These are phyloP conservation scores for Plebejus argus DNA, from an alignment of 2,888 invertebrate species.

Conservation along the genomic window DNA sequence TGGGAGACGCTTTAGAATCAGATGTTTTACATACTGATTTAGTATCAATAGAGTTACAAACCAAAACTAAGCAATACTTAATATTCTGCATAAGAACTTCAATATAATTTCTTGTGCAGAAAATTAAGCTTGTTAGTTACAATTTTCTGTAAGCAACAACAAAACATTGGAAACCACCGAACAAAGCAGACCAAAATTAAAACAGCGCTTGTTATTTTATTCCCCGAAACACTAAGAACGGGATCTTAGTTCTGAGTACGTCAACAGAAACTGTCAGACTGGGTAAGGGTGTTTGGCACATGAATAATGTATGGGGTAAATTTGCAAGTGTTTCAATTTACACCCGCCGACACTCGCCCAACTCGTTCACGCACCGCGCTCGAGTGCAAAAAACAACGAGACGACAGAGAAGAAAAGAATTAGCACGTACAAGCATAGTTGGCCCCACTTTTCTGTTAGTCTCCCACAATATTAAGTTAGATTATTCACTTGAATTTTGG, in stretches of 20 bases:
- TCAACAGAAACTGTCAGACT: constrained; percentile 66
- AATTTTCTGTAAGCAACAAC: neutral
- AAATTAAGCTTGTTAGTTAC: no score
- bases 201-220: constrained; percentile 27
- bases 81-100: no score
- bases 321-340: constrained; percentile 82
- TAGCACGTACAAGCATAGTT: constrained; percentile 41
- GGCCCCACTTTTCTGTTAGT: neutral
- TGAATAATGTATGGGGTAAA: constrained; percentile 80
- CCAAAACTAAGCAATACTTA: no score
- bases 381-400: constrained; percentile 78
- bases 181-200: constrained; percentile 6
- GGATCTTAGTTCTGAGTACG: constrained; percentile 53
- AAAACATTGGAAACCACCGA: neutral
- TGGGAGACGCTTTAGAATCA: no score
- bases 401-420: constrained; percentile 52
- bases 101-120: no score
- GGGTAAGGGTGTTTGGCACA: constrained; percentile 69
- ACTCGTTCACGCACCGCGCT: constrained; percentile 68
- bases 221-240: constrained; percentile 27
- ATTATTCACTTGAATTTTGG: neutral
- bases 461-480: neutral
- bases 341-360: constrained; percentile 72
- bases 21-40: no score
- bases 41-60: no score